Evolutionary conservation across 1,140 invertebrate species (phyloP).

Genomic region (Ostrea denselamellosa): DNA sequence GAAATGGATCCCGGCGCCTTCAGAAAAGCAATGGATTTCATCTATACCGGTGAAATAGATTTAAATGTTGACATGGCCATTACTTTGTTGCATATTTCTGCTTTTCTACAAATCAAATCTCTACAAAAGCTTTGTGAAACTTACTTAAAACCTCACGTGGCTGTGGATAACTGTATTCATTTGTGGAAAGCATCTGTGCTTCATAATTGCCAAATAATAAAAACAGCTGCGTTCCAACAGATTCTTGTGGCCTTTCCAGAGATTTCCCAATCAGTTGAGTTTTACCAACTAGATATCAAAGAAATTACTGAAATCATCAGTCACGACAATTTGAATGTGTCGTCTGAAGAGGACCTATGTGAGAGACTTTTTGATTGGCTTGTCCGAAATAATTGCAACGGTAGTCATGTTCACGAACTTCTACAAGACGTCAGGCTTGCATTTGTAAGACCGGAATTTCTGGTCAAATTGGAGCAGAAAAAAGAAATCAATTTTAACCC

Average conservation of each 20-base stretch:
- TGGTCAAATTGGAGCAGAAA: constrained; percentile 59
- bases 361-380: constrained; percentile 65
- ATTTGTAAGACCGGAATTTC: constrained; percentile 64
- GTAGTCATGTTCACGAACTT: constrained; percentile 57
- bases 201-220: constrained; percentile 5
- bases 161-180: constrained; percentile 67
- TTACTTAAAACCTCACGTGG: constrained; percentile 65
- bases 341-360: constrained; percentile 64
- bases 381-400: constrained; percentile 53
- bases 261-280: constrained; percentile 61
- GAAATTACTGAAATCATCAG: constrained; percentile 66
- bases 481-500: constrained; percentile 56
- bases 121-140: constrained; percentile 71
- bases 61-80: constrained; percentile 67
- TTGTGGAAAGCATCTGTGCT: constrained; percentile 60
- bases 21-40: constrained; percentile 66
- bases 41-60: constrained; percentile 67
- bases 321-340: constrained; percentile 63
- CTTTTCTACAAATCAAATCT: constrained; percentile 70
- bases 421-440: constrained; percentile 64
- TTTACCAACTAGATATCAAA: constrained; percentile 62
- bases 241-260: constrained; percentile 64
- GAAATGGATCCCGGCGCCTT: constrained; percentile 69
- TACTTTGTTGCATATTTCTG: constrained; percentile 66
- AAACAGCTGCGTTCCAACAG: constrained; percentile 50